These are phyloP conservation scores for Sesia bembeciformis DNA, from an alignment of 2,888 invertebrate genomes.

Conservation along the genomic window DNA sequence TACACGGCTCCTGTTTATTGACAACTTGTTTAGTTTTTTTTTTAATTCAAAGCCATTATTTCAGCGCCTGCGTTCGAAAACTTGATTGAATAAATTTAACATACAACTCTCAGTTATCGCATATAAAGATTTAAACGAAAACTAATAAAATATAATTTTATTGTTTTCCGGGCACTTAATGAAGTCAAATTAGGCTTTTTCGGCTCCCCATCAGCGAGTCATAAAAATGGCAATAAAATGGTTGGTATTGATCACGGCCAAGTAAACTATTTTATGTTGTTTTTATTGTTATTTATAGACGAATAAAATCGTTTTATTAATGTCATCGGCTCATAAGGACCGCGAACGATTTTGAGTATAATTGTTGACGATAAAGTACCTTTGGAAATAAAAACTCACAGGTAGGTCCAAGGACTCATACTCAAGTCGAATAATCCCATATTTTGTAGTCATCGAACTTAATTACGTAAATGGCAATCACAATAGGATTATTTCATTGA, in stretches of 20 bases:
- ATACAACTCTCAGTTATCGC: conserved; percentile 7
- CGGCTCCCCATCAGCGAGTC: conserved; percentile 52
- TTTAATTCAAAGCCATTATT: conserved; percentile 21
- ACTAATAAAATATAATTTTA: conserved; percentile 56
- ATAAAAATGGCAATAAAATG: conserved; percentile 62
- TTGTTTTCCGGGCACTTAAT: conserved; percentile 59
- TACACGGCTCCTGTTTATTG: conserved; percentile 47
- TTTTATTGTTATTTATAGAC: conserved; percentile 71
- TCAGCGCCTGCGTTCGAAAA: conserved; percentile 5
- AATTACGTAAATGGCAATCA: no score
- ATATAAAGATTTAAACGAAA: conserved; percentile 12
- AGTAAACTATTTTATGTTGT: conserved; percentile 67
- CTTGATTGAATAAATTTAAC: neutral
- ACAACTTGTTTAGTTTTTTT: conserved; percentile 51
- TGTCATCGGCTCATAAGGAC: conserved; percentile 49
- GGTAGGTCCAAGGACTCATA: neutral
- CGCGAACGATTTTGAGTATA: conserved; percentile 19
- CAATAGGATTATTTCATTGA: no score
- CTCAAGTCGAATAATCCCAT: no score
- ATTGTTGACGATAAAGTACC: conserved; percentile 3
- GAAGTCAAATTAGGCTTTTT: conserved; percentile 65
- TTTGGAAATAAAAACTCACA: neutral
- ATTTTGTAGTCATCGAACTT: no score
- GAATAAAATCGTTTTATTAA: conserved; percentile 62
- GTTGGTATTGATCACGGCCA: conserved; percentile 57